Base-by-base conservation (phyloP, 2,797 vertebrate species). In the Bucorvus abyssinicus region DNA sequence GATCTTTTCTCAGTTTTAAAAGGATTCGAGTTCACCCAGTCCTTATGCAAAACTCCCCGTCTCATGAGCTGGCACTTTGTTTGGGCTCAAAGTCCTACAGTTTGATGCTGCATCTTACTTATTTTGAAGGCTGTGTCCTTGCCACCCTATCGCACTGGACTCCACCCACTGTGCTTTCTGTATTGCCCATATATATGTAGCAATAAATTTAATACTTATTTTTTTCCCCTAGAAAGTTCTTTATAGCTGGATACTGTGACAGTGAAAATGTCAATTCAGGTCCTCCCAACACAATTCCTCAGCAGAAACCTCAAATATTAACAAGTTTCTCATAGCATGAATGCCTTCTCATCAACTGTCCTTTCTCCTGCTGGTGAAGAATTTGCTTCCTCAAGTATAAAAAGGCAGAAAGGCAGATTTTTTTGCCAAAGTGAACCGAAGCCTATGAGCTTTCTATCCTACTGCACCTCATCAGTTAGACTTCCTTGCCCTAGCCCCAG, bases 301-400 rank as follows among this genome's bases (percentile, higher is more conserved):
- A 77, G n/a, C 49, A 74, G 60, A 83, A 92, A 77, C 71, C 60
- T 91, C 79, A 95, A 95, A 59, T 61, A 86, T 73, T 88, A 95
- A 63, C 65, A 94, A 90, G 67, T 49, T 90, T 82, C 63, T 94
- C 86, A 76, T 34, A 76, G 70, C 55, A 69, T 21, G 17, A 79
- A 90, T 84, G 69, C 59, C 42, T 93, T 84, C 38, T 86, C 80
- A 91, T 30, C 57, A 88, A 49, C 45, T 44, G 27, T 69, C 38
- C n/a, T 68, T 82, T 76, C 79, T 80, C 60, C 56, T 83, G 52
- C 61, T 85, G 49, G 23, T 75, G 49, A 94, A 75, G 36, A 84
- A 69, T 83, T 93, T 81, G 50, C n/a, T 52, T 88, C 57, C 57
- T 36, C 19, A 74, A 90, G 29, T 50, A n/a, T 32, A 5, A 81